Base-by-base conservation (phyloP, 2,797 vertebrate genomes). In the Meriones psammophilus region DNA sequence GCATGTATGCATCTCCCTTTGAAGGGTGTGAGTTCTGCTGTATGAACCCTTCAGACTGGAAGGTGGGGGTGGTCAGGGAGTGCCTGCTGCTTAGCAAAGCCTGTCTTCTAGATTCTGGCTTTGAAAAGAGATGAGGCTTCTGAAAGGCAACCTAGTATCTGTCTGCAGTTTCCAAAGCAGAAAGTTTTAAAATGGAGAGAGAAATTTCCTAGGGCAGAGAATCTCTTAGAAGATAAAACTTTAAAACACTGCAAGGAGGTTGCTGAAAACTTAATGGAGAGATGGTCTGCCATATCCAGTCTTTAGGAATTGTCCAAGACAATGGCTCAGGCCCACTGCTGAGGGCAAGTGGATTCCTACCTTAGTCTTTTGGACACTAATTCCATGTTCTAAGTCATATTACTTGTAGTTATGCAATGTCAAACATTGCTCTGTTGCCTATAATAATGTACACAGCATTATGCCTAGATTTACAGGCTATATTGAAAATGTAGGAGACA, bases 101-200 rank as follows among this genome's bases (percentile, higher is more conserved):
- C 73, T 84, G 86, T 15, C 18, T 76, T 91, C 46, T 64, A 36
- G 12, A 36, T 68, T n/a, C 84, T 58, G 54, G n/a, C 39, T 87
- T 64, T 36, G 46, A 95, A 88, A 78, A 56, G 33, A 22, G 5
- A 14, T 5, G 4, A 68, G 17, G 24, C 3, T 60, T 85, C 90
- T 94, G 26, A 79, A 94, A 89, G 36, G 26, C 62, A 88, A n/a
- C 3, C 5, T 83, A 79, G 83, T 36, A 74, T 20, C 28, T 90
- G n/a, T 71, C 39, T 80, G 33, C 20, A 84, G 76, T 89, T 89
- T 95, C 50, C n/a, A 95, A 94, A 91, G 83, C 5, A 76, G 85
- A 95, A 78, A 14, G 9, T 8, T 78, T 92, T 71, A 73, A 66
- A 94, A 76, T 79, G 56, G 68, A 85, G 66, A 90, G 69, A 87